A percentile compares a stretch with the other conserved stretches of the same genome.
Conservation (phyloP, 2,888 invertebrate species). For the Microchrysa polita region DNA sequence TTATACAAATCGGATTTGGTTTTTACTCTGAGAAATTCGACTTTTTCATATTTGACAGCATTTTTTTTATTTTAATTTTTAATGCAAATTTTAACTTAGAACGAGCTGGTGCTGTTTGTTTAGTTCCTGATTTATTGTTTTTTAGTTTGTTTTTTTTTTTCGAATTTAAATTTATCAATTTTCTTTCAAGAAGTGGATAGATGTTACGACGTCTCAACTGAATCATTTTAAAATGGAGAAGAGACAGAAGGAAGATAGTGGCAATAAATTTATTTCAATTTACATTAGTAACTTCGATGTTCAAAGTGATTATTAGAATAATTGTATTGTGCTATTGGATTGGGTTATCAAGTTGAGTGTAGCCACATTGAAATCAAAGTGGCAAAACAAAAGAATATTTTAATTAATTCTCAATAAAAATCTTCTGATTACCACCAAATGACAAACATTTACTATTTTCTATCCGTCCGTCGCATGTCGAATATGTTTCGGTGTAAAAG, state of each 20-base stretch:
- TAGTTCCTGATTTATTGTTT: slow-evolving; percentile 21
- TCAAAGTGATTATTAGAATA: background rate
- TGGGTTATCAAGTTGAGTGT: no score
- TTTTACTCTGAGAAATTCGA: background rate
- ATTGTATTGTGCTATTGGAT: no score
- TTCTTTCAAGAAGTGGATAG: background rate
- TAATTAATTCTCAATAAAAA: background rate
- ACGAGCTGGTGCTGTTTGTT: background rate
- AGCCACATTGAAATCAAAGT: no score
- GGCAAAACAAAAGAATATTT: no score
- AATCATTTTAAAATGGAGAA: no score
- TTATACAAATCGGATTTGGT: background rate
- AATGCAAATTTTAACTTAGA: background rate
- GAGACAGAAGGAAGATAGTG: no score
- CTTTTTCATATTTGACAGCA: background rate
- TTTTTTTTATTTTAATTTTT: background rate
- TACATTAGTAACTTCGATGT: slow-evolving; percentile 14
- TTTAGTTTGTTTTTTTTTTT: no score
- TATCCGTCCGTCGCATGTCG: background rate
- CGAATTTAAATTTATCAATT: background rate
- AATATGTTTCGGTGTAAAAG: slow-evolving; percentile 32
- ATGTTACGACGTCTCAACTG: background rate
- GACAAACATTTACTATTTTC: background rate
- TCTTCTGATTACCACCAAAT: slow-evolving; percentile 1
- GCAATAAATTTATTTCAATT: no score